Evolutionary conservation across 2,888 invertebrate genomes (phyloP).

Genomic region (Hirtodrosophila duncani): DNA sequence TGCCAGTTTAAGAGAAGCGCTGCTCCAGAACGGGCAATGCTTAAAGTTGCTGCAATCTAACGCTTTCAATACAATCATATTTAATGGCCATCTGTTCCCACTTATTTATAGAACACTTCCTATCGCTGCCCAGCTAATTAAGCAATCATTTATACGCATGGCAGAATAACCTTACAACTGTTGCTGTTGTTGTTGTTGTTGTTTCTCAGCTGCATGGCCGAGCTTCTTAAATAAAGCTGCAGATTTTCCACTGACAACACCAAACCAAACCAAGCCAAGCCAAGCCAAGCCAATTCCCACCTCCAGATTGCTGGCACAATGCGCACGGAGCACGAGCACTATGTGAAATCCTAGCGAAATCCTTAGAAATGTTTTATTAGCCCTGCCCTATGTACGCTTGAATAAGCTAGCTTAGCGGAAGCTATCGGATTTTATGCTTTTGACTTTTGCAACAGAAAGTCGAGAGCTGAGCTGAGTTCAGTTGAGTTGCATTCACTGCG

Average conservation of each 20-base stretch:
- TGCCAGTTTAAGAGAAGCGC: no score
- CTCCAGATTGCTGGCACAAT: not conserved
- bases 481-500: constrained; percentile 40
- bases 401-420: constrained; percentile 75
- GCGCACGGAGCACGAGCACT: not conserved
- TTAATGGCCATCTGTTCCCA: constrained; percentile 1
- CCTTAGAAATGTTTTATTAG: constrained; percentile 75
- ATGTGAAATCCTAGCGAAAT: constrained; percentile 61
- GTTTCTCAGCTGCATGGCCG: constrained; percentile 22
- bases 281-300: constrained; percentile 1
- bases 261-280: not conserved
- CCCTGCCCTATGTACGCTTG: constrained; percentile 67
- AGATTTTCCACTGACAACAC: constrained; percentile 29
- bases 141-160: constrained; percentile 61
- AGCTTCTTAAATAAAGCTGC: constrained; percentile 38
- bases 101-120: not conserved
- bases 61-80: no score
- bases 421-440: constrained; percentile 74
- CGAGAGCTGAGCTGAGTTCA: constrained; percentile 23
- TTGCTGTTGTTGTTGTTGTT: not conserved
- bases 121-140: constrained; percentile 49
- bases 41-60: constrained; percentile 39
- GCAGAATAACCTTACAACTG: constrained; percentile 44
- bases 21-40: no score
- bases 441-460: constrained; percentile 69